Base-by-base conservation (phyloP, 2,797 vertebrate genomes). In the Chelmon rostratus region DNA sequence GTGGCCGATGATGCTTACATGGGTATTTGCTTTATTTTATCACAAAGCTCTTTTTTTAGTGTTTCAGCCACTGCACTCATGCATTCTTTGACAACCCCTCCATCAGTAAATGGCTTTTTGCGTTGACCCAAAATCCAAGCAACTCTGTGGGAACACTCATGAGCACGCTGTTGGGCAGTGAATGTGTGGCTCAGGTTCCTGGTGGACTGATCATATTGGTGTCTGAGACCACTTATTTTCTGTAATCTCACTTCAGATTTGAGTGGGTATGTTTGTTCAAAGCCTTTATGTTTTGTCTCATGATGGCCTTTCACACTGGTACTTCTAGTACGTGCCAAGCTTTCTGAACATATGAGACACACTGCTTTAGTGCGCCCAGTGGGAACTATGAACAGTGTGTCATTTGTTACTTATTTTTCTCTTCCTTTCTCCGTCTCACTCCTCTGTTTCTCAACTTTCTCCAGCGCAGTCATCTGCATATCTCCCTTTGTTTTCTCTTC, bases 91-190 rank as follows among this genome's bases (percentile, higher is more conserved):
- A 84, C 82, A 70, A 71, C 37, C 15, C 13, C 68, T 64, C 65
- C 56, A 68, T 74, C 64, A 58, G 47, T 76, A 76, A 69, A 84
- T 35, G 44, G 23, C n/a, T 81, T 78, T 68, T 78, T 86, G 21
- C 81, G 77, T 80, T 69, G 38, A 62, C 67, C 62, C 38, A 53
- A 68, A 75, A 68, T 74, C 65, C 72, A 81, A 58, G 58, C 18
- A 59, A 37, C 28, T 66, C 8, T 58, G 28, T 70, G 46, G 44
- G 37, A 72, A 73, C 56, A 54, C 3, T 65, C 8, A 40, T 66
- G 8, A 15, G 52, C 59, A 64, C 7, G 6, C 65, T 71, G 52
- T 56, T 62, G 53, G 8, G 42, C 70, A 62, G 61, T 71, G 35
- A 42, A 56, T 44, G 37, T 37, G 6, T 25, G 3, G 7, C 37